Evolutionary conservation across 2,113 vertebrate genomes (phyloP), one percentile per base, ranked within the genome.

Genomic region (Cricetomys ansorgei): DNA sequence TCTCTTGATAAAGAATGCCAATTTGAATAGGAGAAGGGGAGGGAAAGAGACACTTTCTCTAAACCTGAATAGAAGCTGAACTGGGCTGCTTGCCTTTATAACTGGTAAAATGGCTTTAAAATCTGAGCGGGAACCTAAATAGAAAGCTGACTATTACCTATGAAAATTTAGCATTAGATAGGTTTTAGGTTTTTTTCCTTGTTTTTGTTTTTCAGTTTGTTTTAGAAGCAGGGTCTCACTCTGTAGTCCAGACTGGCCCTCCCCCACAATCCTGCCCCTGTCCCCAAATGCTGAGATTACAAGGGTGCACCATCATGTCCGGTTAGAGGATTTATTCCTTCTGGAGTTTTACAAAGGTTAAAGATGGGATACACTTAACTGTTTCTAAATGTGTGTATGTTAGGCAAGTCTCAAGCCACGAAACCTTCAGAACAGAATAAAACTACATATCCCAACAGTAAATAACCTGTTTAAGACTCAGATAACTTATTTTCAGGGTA

Each of bases 311-410:
- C 16, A 27, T 15, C 34, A 27, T 29, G 7, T 8, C 13, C 25
- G 43, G 13, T 27, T 43, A 73, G 67, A 40, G 53, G 8, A 16
- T n/a, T 70, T n/a, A 43, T 12, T 40, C 37, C 4, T 92, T 86
- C 37, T 96, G 86, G 57, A 70, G 55, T 70, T 92, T 88, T 85
- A 96, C 50, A 84, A 48, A 43, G 85, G 27, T n/a, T n/a, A 45
- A 97, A 40, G 65, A 62, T 73, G 89, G 37, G 3, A 55, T 29
- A 76, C 53, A 59, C 83, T 57, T 57, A 17, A 40, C n/a, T 40
- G 57, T 59, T 59, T 81, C 55, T 81, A 59, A 40, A 81, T 81
- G 55, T 59, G 6, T n/a, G 27, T 59, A 59, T 40, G 23, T 27
- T 57, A 64, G 57, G 27, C 27, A 19, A 31, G 29, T 45, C 59